Evolutionary conservation across 2,113 vertebrate genomes (phyloP), one percentile per base, ranked within the genome.

Genomic region (Castor canadensis): DNA sequence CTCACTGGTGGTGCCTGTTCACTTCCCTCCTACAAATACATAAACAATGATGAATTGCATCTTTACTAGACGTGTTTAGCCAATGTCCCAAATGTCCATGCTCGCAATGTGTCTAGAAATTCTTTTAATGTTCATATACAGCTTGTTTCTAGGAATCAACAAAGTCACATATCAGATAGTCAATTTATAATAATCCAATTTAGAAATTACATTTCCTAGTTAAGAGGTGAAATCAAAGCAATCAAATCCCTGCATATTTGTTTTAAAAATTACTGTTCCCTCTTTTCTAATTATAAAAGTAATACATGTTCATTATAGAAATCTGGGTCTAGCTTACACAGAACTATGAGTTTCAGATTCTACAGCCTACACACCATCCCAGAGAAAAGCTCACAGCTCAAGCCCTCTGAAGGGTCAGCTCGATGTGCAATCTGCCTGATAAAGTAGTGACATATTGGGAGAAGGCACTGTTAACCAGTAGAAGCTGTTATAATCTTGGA

Each of bases 1-100:
- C 98, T 99, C 99, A 99, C 99, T 6, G 98, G 97, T 69, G 98
- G 98, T 56, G 97, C 98, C 64, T 98, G 95, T 52, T 99, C 99
- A 84, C 98, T 99, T 96, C 97, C 97, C 92, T 99, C 99, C 99
- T 99, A 92, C 19, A 67, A 92, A 93, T 20, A 88, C 9, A 92
- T 9, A 94, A 85, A 85, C 13, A 56, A 43, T 9, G 40, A 82
- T 62, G 35, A 97, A 76, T 24, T 6, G 10, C 77, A 85, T 49
- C 71, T 30, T 87, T 40, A 60, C 32, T 45, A 77, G 47, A 56
- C 7, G 28, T 26, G 1, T 28, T 60, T 17, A 47, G 76, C 22
- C 40, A 62, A 86, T 16, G 12, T 64, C 80, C 49, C 62, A 52
- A 75, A 89, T 49, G 38, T 30, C 62, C 40, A 30, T 4, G 67